A percentile compares a stretch with the other conserved stretches of the same genome.
These are phyloP conservation scores for Itoplectis maculator DNA, from an alignment of 2,888 invertebrate species.

Conservation along the genomic window DNA sequence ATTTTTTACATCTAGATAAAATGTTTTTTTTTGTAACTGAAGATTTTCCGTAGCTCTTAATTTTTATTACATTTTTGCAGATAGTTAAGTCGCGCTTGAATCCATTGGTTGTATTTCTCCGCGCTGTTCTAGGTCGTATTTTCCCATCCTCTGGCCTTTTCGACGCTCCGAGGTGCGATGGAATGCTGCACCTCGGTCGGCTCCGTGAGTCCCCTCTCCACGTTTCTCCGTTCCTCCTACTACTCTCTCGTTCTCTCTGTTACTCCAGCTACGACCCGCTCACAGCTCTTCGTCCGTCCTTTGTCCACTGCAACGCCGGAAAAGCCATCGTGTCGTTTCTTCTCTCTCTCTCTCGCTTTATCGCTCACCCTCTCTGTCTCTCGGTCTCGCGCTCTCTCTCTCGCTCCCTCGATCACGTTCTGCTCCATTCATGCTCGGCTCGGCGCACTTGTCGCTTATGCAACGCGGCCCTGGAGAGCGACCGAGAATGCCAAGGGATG, in stretches of 20 bases:
- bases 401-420: constrained; percentile 58
- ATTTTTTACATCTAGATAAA: constrained; percentile 29
- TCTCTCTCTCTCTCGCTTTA: constrained; percentile 58
- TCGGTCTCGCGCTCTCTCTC: constrained; percentile 42
- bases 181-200: constrained; percentile 34
- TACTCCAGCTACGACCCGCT: constrained; percentile 32
- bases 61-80: background rate
- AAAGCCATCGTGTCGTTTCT: constrained; percentile 58
- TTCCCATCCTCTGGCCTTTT: constrained; percentile 21
- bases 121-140: constrained; percentile 41
- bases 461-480: constrained; percentile 73
- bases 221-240: constrained; percentile 40
- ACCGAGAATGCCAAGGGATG: constrained; percentile 40
- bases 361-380: constrained; percentile 27
- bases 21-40: background rate
- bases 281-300: constrained; percentile 52
- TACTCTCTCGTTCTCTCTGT: constrained; percentile 35
- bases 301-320: constrained; percentile 58
- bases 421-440: constrained; percentile 78
- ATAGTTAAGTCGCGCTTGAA: background rate
- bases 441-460: constrained; percentile 74
- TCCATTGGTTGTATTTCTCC: constrained; percentile 2
- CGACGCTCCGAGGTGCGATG: constrained; percentile 40
- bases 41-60: background rate
- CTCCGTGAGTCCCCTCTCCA: constrained; percentile 22